Evolutionary conservation across 2,113 vertebrate species (phyloP).

Genomic region (Antigone vipio): DNA sequence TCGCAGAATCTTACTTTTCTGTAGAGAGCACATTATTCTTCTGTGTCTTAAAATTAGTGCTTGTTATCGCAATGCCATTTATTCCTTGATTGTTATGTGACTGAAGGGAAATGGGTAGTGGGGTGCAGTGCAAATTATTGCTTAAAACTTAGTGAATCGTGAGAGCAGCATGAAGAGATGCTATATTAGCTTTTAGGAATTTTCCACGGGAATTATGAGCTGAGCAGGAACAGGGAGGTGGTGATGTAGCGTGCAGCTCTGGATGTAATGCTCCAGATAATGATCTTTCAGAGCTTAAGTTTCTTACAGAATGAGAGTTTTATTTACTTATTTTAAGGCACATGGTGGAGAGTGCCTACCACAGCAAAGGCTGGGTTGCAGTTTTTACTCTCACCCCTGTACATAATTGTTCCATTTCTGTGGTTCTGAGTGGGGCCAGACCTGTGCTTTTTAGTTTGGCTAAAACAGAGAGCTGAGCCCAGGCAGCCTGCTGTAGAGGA

Average conservation of each 20-base stretch:
- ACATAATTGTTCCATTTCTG: neutral
- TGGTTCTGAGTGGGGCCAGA: neutral
- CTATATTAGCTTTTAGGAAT: neutral
- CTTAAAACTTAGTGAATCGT: constrained; percentile 6
- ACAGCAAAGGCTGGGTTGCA: neutral
- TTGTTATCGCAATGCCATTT: constrained; percentile 41
- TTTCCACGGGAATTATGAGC: neutral
- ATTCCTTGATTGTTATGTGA: constrained; percentile 36
- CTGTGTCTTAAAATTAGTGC: constrained; percentile 24
- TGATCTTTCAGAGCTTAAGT: neutral
- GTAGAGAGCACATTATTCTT: neutral
- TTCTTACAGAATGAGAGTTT: neutral
- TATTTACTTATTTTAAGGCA: neutral
- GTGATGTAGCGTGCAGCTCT: neutral
- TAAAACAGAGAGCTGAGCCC: neutral
- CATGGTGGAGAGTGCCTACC: neutral
- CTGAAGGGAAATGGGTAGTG: neutral
- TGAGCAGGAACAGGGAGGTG: neutral
- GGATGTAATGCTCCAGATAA: neutral
- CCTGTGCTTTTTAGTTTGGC: neutral
- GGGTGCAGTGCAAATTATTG: constrained; percentile 6
- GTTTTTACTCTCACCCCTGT: neutral
- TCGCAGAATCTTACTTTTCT: constrained; percentile 40
- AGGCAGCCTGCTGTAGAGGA: neutral
- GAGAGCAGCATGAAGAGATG: neutral